These are phyloP conservation scores for Stegodyphus mimosarum DNA, from an alignment of 1,140 invertebrate species.

Conservation along the genomic window DNA sequence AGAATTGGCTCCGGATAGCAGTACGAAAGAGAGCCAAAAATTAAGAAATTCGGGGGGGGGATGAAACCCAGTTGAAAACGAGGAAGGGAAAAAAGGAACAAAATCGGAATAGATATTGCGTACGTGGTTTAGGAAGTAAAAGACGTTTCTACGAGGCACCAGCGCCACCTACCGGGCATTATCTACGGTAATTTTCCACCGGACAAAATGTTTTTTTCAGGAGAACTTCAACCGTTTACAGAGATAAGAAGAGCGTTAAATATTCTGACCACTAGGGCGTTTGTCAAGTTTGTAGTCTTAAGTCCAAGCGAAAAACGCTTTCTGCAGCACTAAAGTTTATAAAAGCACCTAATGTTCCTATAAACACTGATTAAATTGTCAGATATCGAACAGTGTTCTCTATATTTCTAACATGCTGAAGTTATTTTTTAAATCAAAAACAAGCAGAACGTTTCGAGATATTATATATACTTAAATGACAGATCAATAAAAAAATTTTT, in stretches of 20 bases:
- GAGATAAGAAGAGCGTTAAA: slow-evolving; percentile 10
- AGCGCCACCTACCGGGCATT: slow-evolving; percentile 35
- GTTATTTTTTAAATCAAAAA: too few species aligned
- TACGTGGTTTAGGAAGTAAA: slow-evolving; percentile 41
- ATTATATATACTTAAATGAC: too few species aligned
- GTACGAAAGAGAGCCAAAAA: slow-evolving; percentile 31
- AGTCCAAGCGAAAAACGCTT: background rate
- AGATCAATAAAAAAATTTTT: too few species aligned
- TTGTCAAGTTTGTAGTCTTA: background rate
- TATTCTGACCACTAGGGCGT: background rate
- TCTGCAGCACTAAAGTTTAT: background rate
- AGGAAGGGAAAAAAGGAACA: slow-evolving; percentile 20
- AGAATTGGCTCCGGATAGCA: slow-evolving; percentile 15
- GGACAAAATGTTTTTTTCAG: background rate
- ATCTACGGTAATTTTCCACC: slow-evolving; percentile 8
- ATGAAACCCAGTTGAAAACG: slow-evolving; percentile 25
- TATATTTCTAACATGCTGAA: background rate
- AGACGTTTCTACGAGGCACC: slow-evolving; percentile 5
- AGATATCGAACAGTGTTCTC: too few species aligned
- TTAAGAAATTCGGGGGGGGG: slow-evolving; percentile 35
- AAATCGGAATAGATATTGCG: slow-evolving; percentile 37
- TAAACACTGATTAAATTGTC: background rate
- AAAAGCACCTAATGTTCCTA: background rate
- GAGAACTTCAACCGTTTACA: background rate
- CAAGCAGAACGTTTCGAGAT: too few species aligned